A percentile compares a stretch with the other conserved stretches of the same genome.
Conservation (phyloP, 2,797 vertebrate species). For the Geotrypetes seraphini region DNA sequence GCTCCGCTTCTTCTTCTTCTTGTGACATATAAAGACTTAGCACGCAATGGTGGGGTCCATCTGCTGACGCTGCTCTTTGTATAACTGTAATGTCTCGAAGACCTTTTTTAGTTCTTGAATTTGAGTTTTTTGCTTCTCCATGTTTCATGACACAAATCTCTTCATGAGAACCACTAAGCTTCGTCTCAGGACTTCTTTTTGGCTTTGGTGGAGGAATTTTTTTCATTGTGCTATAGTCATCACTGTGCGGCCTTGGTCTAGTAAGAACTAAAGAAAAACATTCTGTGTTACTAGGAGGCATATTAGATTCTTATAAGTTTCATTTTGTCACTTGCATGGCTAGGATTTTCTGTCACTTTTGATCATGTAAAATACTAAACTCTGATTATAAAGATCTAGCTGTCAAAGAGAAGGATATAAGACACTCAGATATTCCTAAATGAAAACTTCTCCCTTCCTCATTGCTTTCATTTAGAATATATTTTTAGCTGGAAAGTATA, state of each 20-base stretch:
- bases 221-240: constrained; percentile 91
- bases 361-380: too few species aligned
- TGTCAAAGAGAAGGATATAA: too few species aligned
- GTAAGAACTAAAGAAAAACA: constrained; percentile 60
- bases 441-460: too few species aligned
- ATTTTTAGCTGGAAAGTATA: too few species aligned
- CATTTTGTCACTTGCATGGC: too few species aligned
- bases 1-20: constrained; percentile 66
- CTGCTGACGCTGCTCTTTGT: constrained; percentile 57
- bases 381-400: too few species aligned
- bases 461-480: too few species aligned
- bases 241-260: constrained; percentile 89
- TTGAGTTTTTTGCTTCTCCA: constrained; percentile 57
- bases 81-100: constrained; percentile 49
- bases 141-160: constrained; percentile 77
- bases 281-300: too few species aligned
- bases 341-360: too few species aligned
- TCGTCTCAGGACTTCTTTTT: constrained; percentile 88
- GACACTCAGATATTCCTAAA: too few species aligned
- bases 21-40: constrained; percentile 54
- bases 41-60: constrained; percentile 48
- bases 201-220: constrained; percentile 94
- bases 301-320: too few species aligned
- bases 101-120: constrained; percentile 41
- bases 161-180: constrained; percentile 86